Conservation (phyloP, 2,888 invertebrate species). For the Helleia helle region DNA sequence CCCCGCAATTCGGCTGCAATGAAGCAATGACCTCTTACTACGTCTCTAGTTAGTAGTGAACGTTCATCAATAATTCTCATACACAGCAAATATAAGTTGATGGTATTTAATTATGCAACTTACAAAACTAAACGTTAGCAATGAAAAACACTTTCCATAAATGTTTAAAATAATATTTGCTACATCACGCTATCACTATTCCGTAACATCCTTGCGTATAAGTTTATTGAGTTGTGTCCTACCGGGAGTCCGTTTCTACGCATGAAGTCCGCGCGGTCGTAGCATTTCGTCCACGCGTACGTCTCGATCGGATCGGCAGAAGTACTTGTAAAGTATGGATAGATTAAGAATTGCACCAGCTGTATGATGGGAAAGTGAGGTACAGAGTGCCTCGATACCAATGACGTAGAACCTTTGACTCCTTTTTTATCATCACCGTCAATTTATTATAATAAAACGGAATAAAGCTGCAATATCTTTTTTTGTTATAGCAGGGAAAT, state of each 20-base stretch:
- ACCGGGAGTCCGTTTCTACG: constrained; percentile 61
- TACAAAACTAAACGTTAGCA: too few relatives aligned
- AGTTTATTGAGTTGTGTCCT: constrained; percentile 16
- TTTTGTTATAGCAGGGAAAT: too few relatives aligned
- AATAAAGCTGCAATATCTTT: too few relatives aligned
- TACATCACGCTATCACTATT: constrained; percentile 44
- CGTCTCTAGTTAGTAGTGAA: too few relatives aligned
- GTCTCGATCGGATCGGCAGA: constrained; percentile 44
- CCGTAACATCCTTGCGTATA: constrained; percentile 26
- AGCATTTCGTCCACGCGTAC: constrained; percentile 22
- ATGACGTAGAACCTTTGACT: constrained; percentile 63
- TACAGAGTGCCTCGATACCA: constrained; percentile 51
- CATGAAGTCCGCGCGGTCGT: constrained; percentile 35
- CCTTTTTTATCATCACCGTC: constrained; percentile 35
- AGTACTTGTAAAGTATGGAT: constrained; percentile 46
- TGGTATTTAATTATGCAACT: too few relatives aligned
- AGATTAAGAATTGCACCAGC: constrained; percentile 33
- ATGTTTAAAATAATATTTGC: too few relatives aligned
- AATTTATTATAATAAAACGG: too few relatives aligned
- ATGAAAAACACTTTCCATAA: too few relatives aligned
- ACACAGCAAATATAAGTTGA: too few relatives aligned
- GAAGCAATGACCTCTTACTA: too few relatives aligned
- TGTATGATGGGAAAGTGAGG: constrained; percentile 55
- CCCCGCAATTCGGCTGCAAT: too few relatives aligned
- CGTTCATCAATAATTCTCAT: too few relatives aligned